These are phyloP conservation scores for Meda fulgida DNA, from an alignment of 2,797 vertebrate genomes.

Conservation along the genomic window DNA sequence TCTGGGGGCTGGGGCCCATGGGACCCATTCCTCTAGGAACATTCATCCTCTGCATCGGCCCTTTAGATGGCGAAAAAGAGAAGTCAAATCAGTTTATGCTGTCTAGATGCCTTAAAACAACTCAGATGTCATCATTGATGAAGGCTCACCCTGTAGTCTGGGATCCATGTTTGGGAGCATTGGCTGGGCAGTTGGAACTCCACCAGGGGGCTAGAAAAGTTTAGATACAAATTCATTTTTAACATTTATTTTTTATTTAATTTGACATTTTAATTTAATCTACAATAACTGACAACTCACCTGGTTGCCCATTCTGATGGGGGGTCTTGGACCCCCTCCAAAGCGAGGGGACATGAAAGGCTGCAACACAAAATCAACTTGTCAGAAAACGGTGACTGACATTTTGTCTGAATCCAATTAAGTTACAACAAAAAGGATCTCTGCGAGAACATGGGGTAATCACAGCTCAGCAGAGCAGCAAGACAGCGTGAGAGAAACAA, in stretches of 20 bases:
- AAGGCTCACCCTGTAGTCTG: constrained; percentile 91
- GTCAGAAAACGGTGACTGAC: not conserved
- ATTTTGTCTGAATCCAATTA: not conserved
- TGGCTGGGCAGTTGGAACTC: constrained; percentile 94
- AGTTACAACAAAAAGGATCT: not conserved
- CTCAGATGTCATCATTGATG: not conserved
- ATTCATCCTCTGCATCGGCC: constrained; percentile 98
- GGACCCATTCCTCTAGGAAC: constrained; percentile 97
- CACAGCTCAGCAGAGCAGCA: constrained; percentile 19
- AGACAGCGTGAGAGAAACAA: constrained; percentile 57
- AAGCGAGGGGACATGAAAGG: constrained; percentile 99
- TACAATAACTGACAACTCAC: constrained; percentile 66
- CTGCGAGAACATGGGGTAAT: constrained; percentile 7
- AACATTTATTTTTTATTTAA: not conserved
- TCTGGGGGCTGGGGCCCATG: constrained; percentile 97
- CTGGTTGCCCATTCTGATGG: constrained; percentile 98
- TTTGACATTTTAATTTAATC: not conserved
- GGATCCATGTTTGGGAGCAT: constrained; percentile 99
- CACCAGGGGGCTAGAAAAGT: constrained; percentile 81
- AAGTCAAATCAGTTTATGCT: not conserved
- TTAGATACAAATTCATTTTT: not conserved
- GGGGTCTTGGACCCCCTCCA: constrained; percentile 94
- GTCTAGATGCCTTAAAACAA: not conserved
- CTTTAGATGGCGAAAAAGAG: constrained; percentile 85
- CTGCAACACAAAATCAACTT: constrained; percentile 70